phyloP scores from a whole-genome alignment of 2,888 invertebrate species.

The Leptinotarsa tumamoca region DNA sequence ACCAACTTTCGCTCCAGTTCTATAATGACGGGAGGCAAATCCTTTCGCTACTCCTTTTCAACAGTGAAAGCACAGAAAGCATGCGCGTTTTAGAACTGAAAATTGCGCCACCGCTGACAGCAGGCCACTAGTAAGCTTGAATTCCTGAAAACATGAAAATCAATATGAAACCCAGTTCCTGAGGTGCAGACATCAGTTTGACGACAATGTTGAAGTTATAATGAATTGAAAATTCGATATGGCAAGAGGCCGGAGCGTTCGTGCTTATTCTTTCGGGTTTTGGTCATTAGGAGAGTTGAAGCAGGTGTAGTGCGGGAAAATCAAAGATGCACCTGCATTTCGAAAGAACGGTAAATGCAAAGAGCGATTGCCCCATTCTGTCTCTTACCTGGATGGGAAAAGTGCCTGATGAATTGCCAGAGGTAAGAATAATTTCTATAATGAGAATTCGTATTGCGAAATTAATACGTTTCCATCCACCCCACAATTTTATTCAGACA shows the following conservation, averaged over 20 bases:
- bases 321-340: conserved; percentile 92
- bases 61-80: conserved; percentile 12
- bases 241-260: not conserved
- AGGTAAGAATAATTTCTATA: conserved; percentile 72
- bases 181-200: conserved; percentile 49
- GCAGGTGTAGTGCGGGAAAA: not conserved
- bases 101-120: conserved; percentile 22
- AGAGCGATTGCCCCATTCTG: conserved; percentile 94
- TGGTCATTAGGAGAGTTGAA: not conserved
- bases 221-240: not conserved
- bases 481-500: no score
- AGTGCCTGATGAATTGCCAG: conserved; percentile 94
- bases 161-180: conserved; percentile 59
- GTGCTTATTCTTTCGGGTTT: not conserved
- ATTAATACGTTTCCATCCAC: no score
- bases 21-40: not conserved
- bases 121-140: conserved; percentile 14
- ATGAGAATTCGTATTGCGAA: not conserved
- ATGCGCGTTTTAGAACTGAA: conserved; percentile 21
- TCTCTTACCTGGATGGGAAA: conserved; percentile 99
- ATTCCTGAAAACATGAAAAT: conserved; percentile 59
- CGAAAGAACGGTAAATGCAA: conserved; percentile 91
- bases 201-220: conserved; percentile 1
- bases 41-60: conserved; percentile 4
- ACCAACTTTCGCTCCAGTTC: conserved; percentile 13